These are phyloP conservation scores for Uropetala carovei DNA, from an alignment of 2,888 invertebrate species.

Conservation along the genomic window DNA sequence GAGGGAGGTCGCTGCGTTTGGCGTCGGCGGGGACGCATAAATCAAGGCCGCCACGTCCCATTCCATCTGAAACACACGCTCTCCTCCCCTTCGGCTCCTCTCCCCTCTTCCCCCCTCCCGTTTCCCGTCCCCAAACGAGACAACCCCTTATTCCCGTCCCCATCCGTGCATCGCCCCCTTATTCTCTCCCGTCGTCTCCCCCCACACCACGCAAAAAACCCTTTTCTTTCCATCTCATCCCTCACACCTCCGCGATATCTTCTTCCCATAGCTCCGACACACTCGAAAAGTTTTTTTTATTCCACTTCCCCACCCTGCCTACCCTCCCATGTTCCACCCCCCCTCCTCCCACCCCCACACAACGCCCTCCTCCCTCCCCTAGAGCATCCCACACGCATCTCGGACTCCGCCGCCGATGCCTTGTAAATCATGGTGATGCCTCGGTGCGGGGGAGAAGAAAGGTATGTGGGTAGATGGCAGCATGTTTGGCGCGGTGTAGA, in stretches of 20 bases:
- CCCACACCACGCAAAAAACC: not conserved
- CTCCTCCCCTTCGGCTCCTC: not conserved
- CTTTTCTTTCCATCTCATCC: not conserved
- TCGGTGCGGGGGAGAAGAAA: not conserved
- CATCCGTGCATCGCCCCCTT: not conserved
- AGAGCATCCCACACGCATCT: not conserved
- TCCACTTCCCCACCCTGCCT: not conserved
- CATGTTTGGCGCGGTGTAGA: too few relatives aligned
- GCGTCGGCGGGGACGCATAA: slow-evolving; percentile 48
- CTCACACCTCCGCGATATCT: not conserved
- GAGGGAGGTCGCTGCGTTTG: slow-evolving; percentile 29
- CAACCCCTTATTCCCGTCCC: too few relatives aligned
- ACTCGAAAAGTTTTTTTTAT: too few relatives aligned
- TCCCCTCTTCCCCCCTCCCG: not conserved
- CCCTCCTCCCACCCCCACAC: not conserved
- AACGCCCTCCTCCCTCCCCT: not conserved
- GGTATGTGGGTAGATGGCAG: too few relatives aligned
- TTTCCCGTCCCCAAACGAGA: too few relatives aligned
- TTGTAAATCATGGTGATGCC: not conserved
- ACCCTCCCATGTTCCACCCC: not conserved
- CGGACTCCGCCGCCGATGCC: not conserved
- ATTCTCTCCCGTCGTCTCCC: not conserved
- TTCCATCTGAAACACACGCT: slow-evolving; percentile 45
- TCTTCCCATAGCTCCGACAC: not conserved
- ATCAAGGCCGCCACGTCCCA: slow-evolving; percentile 37